Conservation (phyloP, 2,113 vertebrate species). For the Monopterus albus region DNA sequence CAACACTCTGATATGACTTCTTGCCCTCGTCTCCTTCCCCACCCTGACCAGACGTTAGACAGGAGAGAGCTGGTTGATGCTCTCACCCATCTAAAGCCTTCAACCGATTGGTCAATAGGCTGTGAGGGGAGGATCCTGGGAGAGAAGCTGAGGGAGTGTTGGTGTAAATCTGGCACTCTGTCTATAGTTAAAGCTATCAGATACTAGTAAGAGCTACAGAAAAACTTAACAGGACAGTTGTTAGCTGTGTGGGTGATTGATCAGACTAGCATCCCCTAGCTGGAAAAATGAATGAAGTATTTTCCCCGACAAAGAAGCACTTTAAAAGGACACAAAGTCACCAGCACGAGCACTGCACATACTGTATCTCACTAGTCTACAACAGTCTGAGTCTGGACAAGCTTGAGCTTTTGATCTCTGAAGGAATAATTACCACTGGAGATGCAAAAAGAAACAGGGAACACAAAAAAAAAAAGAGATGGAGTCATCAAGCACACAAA, state of each 20-base stretch:
- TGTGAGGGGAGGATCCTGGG: conserved; percentile 47
- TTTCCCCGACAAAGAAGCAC: conserved; percentile 50
- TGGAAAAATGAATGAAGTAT: conserved; percentile 42
- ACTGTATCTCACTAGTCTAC: conserved; percentile 53
- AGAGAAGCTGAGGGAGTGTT: conserved; percentile 47
- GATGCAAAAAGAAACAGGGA: conserved; percentile 63
- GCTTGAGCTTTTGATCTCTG: conserved; percentile 36
- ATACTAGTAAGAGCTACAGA: conserved; percentile 29
- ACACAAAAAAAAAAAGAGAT: conserved; percentile 65
- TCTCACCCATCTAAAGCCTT: conserved; percentile 62
- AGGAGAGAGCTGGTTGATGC: conserved; percentile 53
- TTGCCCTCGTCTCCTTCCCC: conserved; percentile 49
- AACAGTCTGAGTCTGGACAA: conserved; percentile 61
- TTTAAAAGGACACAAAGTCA: conserved; percentile 63
- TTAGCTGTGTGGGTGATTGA: conserved; percentile 53
- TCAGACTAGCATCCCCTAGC: conserved; percentile 56
- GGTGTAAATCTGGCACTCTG: conserved; percentile 43
- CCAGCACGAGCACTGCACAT: conserved; percentile 68
- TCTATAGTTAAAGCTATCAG: conserved; percentile 39
- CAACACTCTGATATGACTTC: conserved; percentile 53
- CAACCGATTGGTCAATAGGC: conserved; percentile 53
- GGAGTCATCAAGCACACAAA: conserved; percentile 77
- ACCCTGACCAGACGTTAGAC: conserved; percentile 48
- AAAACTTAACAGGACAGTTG: conserved; percentile 16
- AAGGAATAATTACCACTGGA: conserved; percentile 51